Conservation (phyloP, 2,888 invertebrate genomes). For the Crepidodera aurea region DNA sequence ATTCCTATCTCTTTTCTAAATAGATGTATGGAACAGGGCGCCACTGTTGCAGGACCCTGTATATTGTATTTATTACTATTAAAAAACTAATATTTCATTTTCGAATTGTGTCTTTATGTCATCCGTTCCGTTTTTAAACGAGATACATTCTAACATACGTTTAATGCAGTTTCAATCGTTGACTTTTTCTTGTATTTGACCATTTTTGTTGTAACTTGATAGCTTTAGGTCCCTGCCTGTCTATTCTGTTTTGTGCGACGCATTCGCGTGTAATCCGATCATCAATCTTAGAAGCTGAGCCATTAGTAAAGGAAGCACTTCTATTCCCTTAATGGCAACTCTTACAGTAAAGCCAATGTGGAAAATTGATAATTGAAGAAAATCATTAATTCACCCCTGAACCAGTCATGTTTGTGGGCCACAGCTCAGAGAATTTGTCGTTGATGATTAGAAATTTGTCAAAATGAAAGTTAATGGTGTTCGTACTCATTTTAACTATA, state of each 20-base stretch:
- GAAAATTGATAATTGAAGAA: conserved; percentile 53
- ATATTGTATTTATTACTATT: too few relatives aligned
- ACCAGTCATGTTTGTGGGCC: conserved; percentile 42
- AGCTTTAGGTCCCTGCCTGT: conserved; percentile 31
- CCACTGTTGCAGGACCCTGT: too few relatives aligned
- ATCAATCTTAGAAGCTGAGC: conserved; percentile 55
- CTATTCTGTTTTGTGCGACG: conserved; percentile 44
- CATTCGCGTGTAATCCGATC: conserved; percentile 55
- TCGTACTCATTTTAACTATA: too few relatives aligned
- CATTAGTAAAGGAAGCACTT: conserved; percentile 54
- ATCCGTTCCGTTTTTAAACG: too few relatives aligned
- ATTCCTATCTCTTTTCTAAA: too few relatives aligned
- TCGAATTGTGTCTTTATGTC: too few relatives aligned
- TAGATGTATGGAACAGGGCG: too few relatives aligned
- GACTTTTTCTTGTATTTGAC: conserved; percentile 33
- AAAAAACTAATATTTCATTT: too few relatives aligned
- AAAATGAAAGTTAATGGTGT: conserved; percentile 1
- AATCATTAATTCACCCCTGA: conserved; percentile 49
- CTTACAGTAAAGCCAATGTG: conserved; percentile 49
- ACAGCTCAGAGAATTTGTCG: conserved; percentile 29
- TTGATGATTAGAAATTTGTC: conserved; percentile 20
- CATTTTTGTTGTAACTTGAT: conserved; percentile 37
- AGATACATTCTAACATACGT: too few relatives aligned
- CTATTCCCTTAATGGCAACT: conserved; percentile 52
- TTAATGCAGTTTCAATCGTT: too few relatives aligned